Evolutionary conservation across 1,140 invertebrate species (phyloP).

Genomic region (Saccostrea glomerata): DNA sequence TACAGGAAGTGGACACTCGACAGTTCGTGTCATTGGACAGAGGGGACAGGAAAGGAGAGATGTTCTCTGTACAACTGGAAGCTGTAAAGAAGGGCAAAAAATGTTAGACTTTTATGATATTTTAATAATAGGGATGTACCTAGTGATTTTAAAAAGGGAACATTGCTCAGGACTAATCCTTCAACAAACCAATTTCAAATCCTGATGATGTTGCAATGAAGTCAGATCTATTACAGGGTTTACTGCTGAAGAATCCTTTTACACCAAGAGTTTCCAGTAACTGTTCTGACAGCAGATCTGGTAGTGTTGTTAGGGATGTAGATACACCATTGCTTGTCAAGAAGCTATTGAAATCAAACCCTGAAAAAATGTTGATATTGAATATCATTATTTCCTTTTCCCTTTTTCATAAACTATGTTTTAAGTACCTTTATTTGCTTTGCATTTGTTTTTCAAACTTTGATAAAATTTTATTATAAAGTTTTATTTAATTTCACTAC

Average conservation of each 20-base stretch:
- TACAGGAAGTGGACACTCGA: constrained; percentile 54
- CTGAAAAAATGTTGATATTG: not conserved
- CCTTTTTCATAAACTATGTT: too few species aligned
- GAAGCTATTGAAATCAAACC: constrained; percentile 7
- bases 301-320: constrained; percentile 15
- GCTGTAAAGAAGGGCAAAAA: not conserved
- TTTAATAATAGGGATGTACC: not conserved
- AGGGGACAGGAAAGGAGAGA: constrained; percentile 39
- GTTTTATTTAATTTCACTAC: too few species aligned
- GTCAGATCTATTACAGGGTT: constrained; percentile 33
- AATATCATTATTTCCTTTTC: too few species aligned
- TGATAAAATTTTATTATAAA: too few species aligned
- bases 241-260: constrained; percentile 38
- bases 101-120: not conserved
- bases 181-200: constrained; percentile 43
- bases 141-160: not conserved
- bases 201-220: constrained; percentile 37
- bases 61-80: constrained; percentile 13
- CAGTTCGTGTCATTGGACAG: constrained; percentile 55
- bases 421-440: too few species aligned
- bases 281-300: constrained; percentile 37
- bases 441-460: too few species aligned
- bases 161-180: not conserved
- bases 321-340: constrained; percentile 6
- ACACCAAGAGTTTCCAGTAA: constrained; percentile 51